Evolutionary conservation across 2,113 vertebrate species (phyloP).

Genomic region (Bungarus multicinctus): DNA sequence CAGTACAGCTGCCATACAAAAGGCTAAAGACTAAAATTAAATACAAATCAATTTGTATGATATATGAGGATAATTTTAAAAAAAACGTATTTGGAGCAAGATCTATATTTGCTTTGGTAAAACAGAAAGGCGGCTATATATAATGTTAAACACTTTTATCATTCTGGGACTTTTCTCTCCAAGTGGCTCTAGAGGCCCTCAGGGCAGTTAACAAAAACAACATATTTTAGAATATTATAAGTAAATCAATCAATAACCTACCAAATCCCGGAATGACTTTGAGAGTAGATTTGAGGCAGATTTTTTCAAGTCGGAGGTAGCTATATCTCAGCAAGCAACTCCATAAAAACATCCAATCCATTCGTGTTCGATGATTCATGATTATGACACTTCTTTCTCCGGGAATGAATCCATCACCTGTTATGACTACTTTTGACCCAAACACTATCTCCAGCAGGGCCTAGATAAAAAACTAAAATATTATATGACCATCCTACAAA

Average conservation of each 20-base stretch:
- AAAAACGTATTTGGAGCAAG: neutral
- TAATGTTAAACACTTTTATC: neutral
- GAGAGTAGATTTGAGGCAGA: conserved; percentile 94
- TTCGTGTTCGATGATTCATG: conserved; percentile 97
- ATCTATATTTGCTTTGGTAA: neutral
- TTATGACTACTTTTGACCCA: conserved; percentile 93
- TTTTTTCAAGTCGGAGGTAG: conserved; percentile 95
- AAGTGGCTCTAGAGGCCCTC: neutral
- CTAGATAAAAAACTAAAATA: conserved; percentile 62
- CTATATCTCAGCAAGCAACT: conserved; percentile 94
- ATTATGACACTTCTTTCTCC: conserved; percentile 97
- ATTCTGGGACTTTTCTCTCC: neutral
- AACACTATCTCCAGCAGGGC: conserved; percentile 93
- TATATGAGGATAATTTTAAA: neutral
- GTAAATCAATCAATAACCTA: conserved; percentile 59
- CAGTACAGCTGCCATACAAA: neutral
- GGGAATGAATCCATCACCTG: conserved; percentile 93
- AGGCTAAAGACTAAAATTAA: neutral
- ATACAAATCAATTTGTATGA: conserved; percentile 18
- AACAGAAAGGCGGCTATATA: neutral
- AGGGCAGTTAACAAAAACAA: neutral
- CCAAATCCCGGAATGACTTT: conserved; percentile 96
- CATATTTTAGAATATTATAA: neutral
- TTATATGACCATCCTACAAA: neutral
- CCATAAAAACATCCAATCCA: conserved; percentile 99